Evolutionary conservation across 2,888 invertebrate genomes (phyloP), one percentile per base, ranked within the genome.

Genomic region (Unio pictorum): DNA sequence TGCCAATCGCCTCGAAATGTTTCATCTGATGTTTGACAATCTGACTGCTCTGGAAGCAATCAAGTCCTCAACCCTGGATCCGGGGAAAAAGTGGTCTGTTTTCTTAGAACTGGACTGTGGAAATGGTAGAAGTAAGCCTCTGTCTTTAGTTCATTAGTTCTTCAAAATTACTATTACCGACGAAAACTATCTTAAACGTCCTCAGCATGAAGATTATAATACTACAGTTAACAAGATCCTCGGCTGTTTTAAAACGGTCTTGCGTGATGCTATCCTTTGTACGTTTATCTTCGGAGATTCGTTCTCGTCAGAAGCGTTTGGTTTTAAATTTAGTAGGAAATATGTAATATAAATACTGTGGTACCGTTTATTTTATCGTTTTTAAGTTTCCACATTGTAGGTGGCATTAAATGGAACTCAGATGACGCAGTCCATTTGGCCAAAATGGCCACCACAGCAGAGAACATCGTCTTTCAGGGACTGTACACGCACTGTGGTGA

Each of bases 381-480:
- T 56, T 66, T 26, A 64, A 28, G 54, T 63, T 17, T 11, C 26
- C 15, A 64, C 2, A 17, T 63, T 68, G 6, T 66, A 86, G 86
- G 81, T 66, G 87, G 86, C 2, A 80, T 83, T 59, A 45, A 63
- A 28, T 86, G 84, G 84, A 78, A 85, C 62, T 76, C 93, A 45
- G 93, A 93, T 74, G 81, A 88, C 1, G 79, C 73, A 2, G 57
- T 86, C 1, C 54, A 67, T 8, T 63, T 86, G 18, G 82, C 79
- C 0, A 71, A 70, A 66, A 64, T 67, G 59, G 68, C 76, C 4
- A 17, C 61, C 1, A 62, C 68, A 1, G 61, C 74, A 11, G 61
- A 66, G 11, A 70, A 75, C 54, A 67, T 77, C 1, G 71, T 71
- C 5, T 86, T 89, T 64, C 75, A 73, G 34, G 89, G 88, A 1